Evolutionary conservation across 2,888 invertebrate genomes (phyloP).

Genomic region (Tenthredo amoena): DNA sequence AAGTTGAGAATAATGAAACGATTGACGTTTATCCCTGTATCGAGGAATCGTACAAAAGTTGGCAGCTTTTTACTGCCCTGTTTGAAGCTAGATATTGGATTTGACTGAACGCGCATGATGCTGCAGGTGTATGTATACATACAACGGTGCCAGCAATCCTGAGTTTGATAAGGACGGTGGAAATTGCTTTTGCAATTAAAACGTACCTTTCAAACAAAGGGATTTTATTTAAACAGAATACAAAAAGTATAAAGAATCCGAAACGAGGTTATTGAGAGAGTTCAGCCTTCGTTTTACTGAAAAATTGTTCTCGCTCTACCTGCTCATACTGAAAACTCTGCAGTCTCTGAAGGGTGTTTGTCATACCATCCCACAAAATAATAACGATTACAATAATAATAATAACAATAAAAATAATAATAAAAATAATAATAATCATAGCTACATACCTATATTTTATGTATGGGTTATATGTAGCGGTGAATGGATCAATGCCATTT

Average conservation of each 20-base stretch:
- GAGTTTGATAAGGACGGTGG: constrained; percentile 6
- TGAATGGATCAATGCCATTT: constrained; percentile 15
- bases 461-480: background rate
- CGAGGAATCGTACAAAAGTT: background rate
- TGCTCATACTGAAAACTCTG: background rate
- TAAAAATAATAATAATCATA: background rate
- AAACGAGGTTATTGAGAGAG: background rate
- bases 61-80: background rate
- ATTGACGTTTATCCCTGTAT: background rate
- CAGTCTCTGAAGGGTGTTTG: background rate
- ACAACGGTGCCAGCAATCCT: background rate
- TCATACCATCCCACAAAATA: background rate
- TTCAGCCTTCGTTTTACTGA: background rate
- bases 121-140: background rate
- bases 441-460: too few relatives aligned
- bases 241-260: background rate
- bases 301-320: background rate
- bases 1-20: background rate
- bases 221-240: constrained; percentile 22
- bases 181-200: constrained; percentile 34
- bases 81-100: background rate
- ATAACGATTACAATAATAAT: background rate
- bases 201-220: constrained; percentile 7
- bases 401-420: background rate
- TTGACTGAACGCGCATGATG: background rate